Evolutionary conservation across 2,888 invertebrate genomes (phyloP), one percentile per base, ranked within the genome.

Genomic region (Coleophora deauratella): DNA sequence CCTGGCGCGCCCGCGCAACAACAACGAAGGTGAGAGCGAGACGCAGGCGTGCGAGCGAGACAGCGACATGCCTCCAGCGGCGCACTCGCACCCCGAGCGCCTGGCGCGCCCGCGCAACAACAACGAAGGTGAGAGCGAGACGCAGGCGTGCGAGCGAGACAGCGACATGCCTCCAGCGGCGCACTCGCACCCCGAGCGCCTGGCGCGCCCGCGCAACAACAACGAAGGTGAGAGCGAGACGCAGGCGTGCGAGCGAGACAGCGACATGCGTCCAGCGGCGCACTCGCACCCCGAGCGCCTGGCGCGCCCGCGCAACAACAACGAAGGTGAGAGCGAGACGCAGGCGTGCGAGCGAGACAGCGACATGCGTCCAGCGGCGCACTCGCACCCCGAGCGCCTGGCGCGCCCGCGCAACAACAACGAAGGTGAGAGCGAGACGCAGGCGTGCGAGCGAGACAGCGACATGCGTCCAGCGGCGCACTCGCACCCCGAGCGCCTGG

Each of bases 391-490:
- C 9, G 92, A 93, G 72, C 87, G 91, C 38, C 79, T 92, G 48
- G 80, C 84, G 58, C 73, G 86, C 33, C 63, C 71, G 27, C 48
- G 56, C 9, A 79, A 72, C 52, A 81, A 82, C 67, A 21, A 21
- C 21, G 78, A 81, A 60, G 78, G 21, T 21, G 21, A 21, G 21
- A 21, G 21, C 21, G 21, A 6, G 21, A 21, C 3, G 21, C 21
- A 21, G 6, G 21, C 6, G 21, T 21, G 21, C 21, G 21, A 21
- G 21, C 21, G 21, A 4, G 3, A 21, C 21, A 21, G 21, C 3
- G 21, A 21, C 3, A 21, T 21, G 96, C 97, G 49, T 96, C 97
- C 73, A 90, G 95, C 57, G 97, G 93, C 94, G 35, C 92, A 92
- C 70, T 92, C 91, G 48, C 92, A 93, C 73, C 93, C 93, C 9